Evolutionary conservation across 2,113 vertebrate genomes (phyloP), one percentile per base, ranked within the genome.

Genomic region (Alosa alosa): DNA sequence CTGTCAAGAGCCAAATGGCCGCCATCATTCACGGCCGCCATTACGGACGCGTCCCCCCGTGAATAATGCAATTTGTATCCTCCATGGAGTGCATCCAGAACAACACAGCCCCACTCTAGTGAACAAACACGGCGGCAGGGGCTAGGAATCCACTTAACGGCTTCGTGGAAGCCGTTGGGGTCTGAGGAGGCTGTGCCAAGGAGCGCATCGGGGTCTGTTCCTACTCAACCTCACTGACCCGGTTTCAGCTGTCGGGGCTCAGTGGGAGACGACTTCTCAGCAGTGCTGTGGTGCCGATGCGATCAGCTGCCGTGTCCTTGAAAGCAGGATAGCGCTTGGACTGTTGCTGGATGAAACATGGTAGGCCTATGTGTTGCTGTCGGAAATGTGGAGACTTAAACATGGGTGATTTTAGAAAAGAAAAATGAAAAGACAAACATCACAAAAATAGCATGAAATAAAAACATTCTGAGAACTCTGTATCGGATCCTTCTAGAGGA

Each of bases 21-120:
- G 88, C 93, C 92, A 95, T 95, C 94, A 94, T 94, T 95, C 95
- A 95, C 93, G 87, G 90, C 89, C 90, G 92, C 94, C 93, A 94
- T 94, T 94, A 95, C 92, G 88, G 89, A 92, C 92, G 92, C 91
- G 92, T 93, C 8, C 72, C 72, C 90, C 93, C 91, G 92, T 95
- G 94, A 94, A 95, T 95, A 95, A 95, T 95, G 92, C 92, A 95
- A 94, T 95, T 94, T 94, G 95, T 94, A 94, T 94, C 92, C 93
- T 94, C 94, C 92, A 92, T 94, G 94, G 94, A 95, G 94, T 92
- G 92, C 92, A 94, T 95, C 93, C 93, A 94, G 92, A 93, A 94
- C 94, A 94, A 94, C 93, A 92, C 60, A n/a, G 20, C 60, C 92
- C 91, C 90, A 92, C 92, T 94, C 91, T 89, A 93, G 93, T 94